Base-by-base conservation (phyloP, 1,140 invertebrate genomes). In the Pteromalus puparum region DNA sequence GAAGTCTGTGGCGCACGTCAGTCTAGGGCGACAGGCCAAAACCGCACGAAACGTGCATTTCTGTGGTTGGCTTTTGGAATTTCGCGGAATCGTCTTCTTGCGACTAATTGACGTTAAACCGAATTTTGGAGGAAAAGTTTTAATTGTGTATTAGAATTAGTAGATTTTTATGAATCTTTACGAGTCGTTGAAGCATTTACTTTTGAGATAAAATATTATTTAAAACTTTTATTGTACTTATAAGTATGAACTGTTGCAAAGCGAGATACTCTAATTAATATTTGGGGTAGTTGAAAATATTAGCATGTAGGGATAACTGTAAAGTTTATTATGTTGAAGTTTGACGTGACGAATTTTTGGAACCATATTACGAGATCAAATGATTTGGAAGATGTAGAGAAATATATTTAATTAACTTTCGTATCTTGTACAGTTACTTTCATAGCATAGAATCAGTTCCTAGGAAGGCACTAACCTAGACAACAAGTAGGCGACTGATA, bases 401-500 rank as follows among this genome's bases (percentile, higher is more conserved):
- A 65, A 46, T 68, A 4, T 72, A 75, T 75, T 75, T 75, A 65
- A 82, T 82, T 65, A 76, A 24, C 9, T 26, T 34, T 83, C 26
- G 13, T 61, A 42, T 61, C 4, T 21, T 83, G 75, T 78, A 78
- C 30, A 76, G 76, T 77, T 30, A 74, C 67, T 30, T 77, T 48
- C 1, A 21, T 61, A 61, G 53, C 53, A 21, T 34, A 72, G 38
- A 53, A 34, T 77, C 38, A 53, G 75, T 83, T 83, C 75, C 75
- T 78, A 70, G 70, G 26, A 18, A 75, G 9, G 12, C 12, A 74
- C 70, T 12, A 67, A 74, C 15, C 74, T 46, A 28, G 21, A 30
- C 13, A 42, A 67, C 18, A 10, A 42, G 26, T 30, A 53, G 42
- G 7, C 42, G 67, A 77, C 42, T 78, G 9, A 83, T 67, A 67